Evolutionary conservation across 2,797 vertebrate species (phyloP).

Genomic region (Brachyrhaphis roseni): DNA sequence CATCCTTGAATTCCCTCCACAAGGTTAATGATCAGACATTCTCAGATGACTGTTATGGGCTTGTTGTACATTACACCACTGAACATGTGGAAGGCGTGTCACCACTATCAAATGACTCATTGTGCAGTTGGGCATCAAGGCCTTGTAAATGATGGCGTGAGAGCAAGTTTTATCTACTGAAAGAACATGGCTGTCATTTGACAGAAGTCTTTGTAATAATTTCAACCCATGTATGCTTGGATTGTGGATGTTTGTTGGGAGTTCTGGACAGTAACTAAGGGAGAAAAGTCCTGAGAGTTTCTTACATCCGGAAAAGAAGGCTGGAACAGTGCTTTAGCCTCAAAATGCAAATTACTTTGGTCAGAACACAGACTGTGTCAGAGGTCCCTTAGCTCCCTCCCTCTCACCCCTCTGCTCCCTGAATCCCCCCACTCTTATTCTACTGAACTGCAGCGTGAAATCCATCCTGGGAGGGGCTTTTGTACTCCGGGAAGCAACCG

Average conservation of each 20-base stretch:
- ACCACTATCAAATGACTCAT: conserved; percentile 45
- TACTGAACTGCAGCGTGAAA: conserved; percentile 65
- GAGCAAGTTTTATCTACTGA: conserved; percentile 16
- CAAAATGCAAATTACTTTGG: conserved; percentile 67
- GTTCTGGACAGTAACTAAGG: conserved; percentile 59
- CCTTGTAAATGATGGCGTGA: conserved; percentile 31
- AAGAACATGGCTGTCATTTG: conserved; percentile 33
- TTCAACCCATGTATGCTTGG: conserved; percentile 61
- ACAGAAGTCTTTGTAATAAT: conserved; percentile 70
- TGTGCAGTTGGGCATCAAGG: conserved; percentile 40
- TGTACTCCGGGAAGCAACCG: conserved; percentile 67
- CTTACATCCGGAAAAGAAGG: conserved; percentile 54
- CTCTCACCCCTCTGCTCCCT: conserved; percentile 39
- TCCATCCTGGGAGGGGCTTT: conserved; percentile 72
- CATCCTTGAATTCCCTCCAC: conserved; percentile 15
- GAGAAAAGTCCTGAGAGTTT: conserved; percentile 51
- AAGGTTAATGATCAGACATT: conserved; percentile 29
- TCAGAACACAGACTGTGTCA: conserved; percentile 38
- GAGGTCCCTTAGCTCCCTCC: conserved; percentile 51
- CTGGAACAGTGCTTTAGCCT: conserved; percentile 56
- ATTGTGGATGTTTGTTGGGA: conserved; percentile 66
- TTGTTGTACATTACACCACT: conserved; percentile 22
- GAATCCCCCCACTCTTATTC: conserved; percentile 38
- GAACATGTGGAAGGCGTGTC: conserved; percentile 47
- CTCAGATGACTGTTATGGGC: conserved; percentile 28